A percentile compares a stretch with the other conserved stretches of the same genome.
phyloP scores from a whole-genome alignment of 2,797 vertebrate genomes.

The Pygocentrus nattereri region DNA sequence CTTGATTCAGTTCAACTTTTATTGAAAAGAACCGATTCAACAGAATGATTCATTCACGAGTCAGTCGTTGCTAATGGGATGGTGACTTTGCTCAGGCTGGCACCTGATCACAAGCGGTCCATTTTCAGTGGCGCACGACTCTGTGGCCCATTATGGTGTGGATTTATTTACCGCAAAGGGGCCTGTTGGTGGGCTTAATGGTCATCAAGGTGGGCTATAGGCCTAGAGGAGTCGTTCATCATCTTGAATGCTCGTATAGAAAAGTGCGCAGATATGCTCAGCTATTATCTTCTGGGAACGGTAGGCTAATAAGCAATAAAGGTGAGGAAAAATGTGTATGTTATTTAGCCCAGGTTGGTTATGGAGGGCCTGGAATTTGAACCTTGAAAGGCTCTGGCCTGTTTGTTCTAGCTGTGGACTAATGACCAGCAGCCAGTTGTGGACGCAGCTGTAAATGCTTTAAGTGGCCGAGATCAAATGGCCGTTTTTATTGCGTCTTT shows the following conservation, averaged over 20 bases:
- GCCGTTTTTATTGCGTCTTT: slow-evolving; percentile 5
- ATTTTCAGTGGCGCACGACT: slow-evolving; percentile 3
- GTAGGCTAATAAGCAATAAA: slow-evolving; percentile 9
- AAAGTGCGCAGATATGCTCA: neutral
- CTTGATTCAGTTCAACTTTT: too few relatives aligned
- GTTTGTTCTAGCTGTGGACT: neutral
- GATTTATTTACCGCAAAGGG: slow-evolving; percentile 31
- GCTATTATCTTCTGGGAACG: neutral
- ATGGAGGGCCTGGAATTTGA: neutral
- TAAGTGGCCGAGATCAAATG: slow-evolving; percentile 36
- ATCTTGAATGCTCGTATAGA: slow-evolving; percentile 6
- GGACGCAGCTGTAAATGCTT: slow-evolving; percentile 27
- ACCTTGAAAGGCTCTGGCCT: neutral
- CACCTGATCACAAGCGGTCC: slow-evolving; percentile 31
- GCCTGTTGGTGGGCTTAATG: slow-evolving; percentile 18
- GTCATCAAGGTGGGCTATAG: slow-evolving; percentile 15
- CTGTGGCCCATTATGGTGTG: slow-evolving; percentile 15
- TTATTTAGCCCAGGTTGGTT: neutral
- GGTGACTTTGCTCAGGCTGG: neutral
- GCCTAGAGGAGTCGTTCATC: slow-evolving; percentile 1
- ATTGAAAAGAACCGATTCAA: neutral
- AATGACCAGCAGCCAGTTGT: slow-evolving; percentile 17
- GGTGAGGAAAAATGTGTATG: neutral
- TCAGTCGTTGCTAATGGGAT: neutral
- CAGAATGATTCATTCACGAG: too few relatives aligned